These are phyloP conservation scores for Dipodomys merriami DNA, from an alignment of 2,113 vertebrate genomes.

Conservation along the genomic window DNA sequence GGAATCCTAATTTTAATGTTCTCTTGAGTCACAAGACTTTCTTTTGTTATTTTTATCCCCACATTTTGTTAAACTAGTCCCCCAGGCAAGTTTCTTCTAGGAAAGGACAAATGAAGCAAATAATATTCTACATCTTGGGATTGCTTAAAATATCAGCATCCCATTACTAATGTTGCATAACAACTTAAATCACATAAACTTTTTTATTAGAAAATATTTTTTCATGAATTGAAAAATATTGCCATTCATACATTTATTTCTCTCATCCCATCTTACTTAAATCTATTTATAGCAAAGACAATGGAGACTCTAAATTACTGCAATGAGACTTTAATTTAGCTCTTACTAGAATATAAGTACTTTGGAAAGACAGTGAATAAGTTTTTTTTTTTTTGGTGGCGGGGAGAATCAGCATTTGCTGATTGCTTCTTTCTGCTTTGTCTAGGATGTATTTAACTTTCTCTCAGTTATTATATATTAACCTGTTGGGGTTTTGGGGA, in stretches of 20 bases:
- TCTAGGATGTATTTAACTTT: not conserved
- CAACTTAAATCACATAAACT: not conserved
- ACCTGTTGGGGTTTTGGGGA: no score
- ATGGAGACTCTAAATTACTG: not conserved
- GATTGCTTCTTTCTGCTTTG: not conserved
- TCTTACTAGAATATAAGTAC: not conserved
- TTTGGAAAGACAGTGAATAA: not conserved
- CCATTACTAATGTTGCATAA: not conserved
- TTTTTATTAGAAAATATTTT: not conserved
- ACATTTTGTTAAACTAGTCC: not conserved
- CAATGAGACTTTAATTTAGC: not conserved
- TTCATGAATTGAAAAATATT: not conserved
- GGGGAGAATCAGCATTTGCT: no score
- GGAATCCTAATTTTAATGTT: not conserved
- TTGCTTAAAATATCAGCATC: not conserved
- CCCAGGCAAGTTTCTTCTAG: not conserved
- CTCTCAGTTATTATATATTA: not conserved
- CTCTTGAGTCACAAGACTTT: not conserved
- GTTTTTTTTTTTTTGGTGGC: no score
- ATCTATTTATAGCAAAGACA: not conserved
- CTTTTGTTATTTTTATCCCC: not conserved
- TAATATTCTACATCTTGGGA: not conserved
- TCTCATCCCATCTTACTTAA: not conserved
- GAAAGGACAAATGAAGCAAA: not conserved
- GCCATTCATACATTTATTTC: not conserved